Conservation (phyloP, 2,797 vertebrate genomes). For the Mormyrus proboscirostris region DNA sequence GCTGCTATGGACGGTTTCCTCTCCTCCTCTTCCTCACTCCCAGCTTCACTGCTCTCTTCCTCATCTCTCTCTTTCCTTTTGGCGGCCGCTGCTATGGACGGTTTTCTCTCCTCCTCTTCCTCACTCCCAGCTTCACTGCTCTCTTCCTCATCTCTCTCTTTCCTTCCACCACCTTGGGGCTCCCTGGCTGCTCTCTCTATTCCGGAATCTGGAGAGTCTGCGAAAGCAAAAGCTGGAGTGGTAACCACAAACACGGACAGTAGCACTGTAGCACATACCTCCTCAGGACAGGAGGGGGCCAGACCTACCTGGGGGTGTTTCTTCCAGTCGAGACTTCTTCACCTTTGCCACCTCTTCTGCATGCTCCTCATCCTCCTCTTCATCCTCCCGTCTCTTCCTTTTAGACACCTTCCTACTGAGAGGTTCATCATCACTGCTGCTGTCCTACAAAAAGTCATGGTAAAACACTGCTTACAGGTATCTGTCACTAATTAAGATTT, state of each 20-base stretch:
- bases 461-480: not conserved
- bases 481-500: too few relatives aligned
- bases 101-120: not conserved
- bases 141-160: not conserved
- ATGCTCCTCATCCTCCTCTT: slow-evolving; percentile 24
- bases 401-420: slow-evolving; percentile 45
- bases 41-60: not conserved
- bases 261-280: not conserved
- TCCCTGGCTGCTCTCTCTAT: slow-evolving; percentile 35
- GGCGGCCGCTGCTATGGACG: not conserved
- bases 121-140: not conserved
- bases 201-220: slow-evolving; percentile 42
- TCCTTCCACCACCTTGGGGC: slow-evolving; percentile 9
- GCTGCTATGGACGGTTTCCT: not conserved
- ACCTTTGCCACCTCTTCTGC: slow-evolving; percentile 20
- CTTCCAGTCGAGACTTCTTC: slow-evolving; percentile 46
- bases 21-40: slow-evolving; percentile 4
- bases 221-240: not conserved
- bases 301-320: slow-evolving; percentile 45
- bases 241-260: not conserved
- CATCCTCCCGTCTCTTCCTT: slow-evolving; percentile 50
- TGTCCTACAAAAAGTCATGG: slow-evolving; percentile 32
- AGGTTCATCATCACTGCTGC: slow-evolving; percentile 38
- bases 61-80: not conserved
- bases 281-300: not conserved